Evolutionary conservation across 2,113 vertebrate species (phyloP).

Genomic region (Machaerirhynchus nigripectus): DNA sequence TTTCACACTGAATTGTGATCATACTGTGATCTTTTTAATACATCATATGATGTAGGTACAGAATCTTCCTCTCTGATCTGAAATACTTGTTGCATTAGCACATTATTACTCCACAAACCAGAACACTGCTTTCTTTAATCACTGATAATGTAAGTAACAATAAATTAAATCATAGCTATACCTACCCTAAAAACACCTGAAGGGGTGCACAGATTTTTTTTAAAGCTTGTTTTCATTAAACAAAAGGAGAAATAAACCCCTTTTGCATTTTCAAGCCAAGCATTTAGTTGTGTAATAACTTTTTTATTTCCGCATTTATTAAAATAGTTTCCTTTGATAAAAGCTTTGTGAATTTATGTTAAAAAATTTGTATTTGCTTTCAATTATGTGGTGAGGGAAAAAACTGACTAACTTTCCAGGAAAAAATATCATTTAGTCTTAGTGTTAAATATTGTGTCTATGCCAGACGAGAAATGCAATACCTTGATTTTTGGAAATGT

Average conservation of each 20-base stretch:
- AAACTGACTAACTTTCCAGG: background rate
- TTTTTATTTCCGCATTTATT: background rate
- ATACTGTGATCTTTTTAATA: rapidly evolving
- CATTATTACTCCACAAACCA: background rate
- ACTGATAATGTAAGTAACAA: background rate
- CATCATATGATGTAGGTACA: background rate
- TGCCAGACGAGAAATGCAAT: background rate
- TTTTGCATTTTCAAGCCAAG: background rate
- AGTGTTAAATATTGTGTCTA: background rate
- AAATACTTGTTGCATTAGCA: background rate
- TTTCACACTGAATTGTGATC: background rate
- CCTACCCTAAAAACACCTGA: background rate
- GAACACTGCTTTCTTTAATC: background rate
- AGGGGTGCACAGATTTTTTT: background rate
- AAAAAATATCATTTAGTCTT: background rate
- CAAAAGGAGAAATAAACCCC: rapidly evolving
- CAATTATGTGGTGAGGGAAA: background rate
- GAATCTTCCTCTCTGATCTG: background rate
- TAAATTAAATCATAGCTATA: background rate
- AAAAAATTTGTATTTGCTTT: background rate
- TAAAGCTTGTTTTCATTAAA: background rate
- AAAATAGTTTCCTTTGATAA: background rate
- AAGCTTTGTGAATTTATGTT: background rate
- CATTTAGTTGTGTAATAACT: background rate
- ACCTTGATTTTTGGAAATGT: background rate